Evolutionary conservation across 1,140 invertebrate genomes (phyloP).

Genomic region (Solen grandis): DNA sequence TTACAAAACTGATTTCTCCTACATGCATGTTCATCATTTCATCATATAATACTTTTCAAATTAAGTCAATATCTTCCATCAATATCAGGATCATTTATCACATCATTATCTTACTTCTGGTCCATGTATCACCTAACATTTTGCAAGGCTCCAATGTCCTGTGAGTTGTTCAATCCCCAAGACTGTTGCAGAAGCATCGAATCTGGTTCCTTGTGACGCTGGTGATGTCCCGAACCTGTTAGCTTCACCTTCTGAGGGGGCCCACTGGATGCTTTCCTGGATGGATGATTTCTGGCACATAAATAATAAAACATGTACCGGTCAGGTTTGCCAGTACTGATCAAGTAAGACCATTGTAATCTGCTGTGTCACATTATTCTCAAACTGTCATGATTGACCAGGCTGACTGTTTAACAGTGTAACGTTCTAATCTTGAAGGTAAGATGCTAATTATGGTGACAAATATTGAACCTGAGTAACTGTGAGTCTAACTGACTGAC

Average conservation of each 20-base stretch:
- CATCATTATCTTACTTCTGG: too few relatives aligned
- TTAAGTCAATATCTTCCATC: too few relatives aligned
- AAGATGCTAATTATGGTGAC: too few relatives aligned
- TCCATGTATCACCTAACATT: constrained; percentile 42
- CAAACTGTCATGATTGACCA: background rate
- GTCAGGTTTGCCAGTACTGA: background rate
- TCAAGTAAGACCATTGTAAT: background rate
- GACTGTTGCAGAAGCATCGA: constrained; percentile 47
- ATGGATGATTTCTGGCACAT: background rate
- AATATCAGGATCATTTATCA: too few relatives aligned
- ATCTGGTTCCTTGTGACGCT: constrained; percentile 37
- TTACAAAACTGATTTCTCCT: too few relatives aligned
- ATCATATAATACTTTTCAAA: too few relatives aligned
- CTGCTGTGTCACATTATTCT: background rate
- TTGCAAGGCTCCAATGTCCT: constrained; percentile 36
- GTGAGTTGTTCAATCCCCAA: constrained; percentile 42
- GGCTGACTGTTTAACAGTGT: too few relatives aligned
- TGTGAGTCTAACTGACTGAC: too few relatives aligned
- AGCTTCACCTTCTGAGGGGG: constrained; percentile 37
- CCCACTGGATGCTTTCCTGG: background rate
- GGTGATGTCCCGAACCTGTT: background rate
- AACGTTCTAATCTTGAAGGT: too few relatives aligned
- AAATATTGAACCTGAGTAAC: too few relatives aligned
- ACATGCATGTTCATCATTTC: too few relatives aligned
- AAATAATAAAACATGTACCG: background rate